Conservation (phyloP, 35 echinoderm and acorn worm species). For the Holothuria glaberrima region DNA sequence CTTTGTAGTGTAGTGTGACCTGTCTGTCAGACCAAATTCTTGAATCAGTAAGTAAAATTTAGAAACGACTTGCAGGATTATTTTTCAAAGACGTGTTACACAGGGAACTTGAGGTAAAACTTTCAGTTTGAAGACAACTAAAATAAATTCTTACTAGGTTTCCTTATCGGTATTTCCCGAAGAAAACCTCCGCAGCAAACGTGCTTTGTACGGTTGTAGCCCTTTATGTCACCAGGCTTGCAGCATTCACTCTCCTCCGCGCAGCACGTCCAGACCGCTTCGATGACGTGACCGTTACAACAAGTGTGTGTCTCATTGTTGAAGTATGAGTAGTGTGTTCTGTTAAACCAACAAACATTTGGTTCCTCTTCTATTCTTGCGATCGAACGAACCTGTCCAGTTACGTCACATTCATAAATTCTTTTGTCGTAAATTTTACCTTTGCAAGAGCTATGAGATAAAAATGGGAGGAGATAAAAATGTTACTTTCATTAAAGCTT, state of each 20-base stretch:
- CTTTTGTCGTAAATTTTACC: background rate
- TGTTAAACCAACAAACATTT: background rate
- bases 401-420: background rate
- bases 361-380: background rate
- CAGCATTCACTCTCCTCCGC: conserved; percentile 1
- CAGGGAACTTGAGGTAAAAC: background rate
- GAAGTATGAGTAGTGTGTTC: background rate
- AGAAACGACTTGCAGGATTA: no score
- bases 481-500: no score
- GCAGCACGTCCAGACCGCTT: background rate
- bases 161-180: no score
- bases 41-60: no score
- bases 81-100: conserved; percentile 1
- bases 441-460: background rate
- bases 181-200: conserved; percentile 1
- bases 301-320: background rate
- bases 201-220: background rate
- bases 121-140: background rate
- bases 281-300: conserved; percentile 16
- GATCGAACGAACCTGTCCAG: background rate
- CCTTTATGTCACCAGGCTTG: background rate
- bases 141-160: background rate
- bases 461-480: background rate
- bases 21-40: no score
- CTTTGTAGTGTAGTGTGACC: no score